phyloP scores from a whole-genome alignment of 2,113 vertebrate genomes.

The Pterocles burchelli region DNA sequence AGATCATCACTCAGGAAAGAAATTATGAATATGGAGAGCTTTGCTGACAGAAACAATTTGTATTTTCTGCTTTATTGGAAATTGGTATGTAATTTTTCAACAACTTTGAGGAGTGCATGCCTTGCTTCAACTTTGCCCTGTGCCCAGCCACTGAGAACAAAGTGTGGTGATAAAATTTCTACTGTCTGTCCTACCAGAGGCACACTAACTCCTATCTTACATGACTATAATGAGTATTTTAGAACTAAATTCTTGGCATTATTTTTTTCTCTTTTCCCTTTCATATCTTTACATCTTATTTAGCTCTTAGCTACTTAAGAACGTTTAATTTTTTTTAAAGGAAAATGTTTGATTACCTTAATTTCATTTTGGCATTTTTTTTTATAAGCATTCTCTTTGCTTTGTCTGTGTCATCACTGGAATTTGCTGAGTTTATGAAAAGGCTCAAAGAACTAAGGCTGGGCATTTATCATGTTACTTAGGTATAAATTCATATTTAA shows the following conservation, averaged over 20 bases:
- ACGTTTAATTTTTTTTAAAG: neutral
- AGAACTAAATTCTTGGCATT: constrained; percentile 66
- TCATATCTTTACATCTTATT: constrained; percentile 60
- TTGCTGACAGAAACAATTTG: constrained; percentile 51
- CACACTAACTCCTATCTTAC: constrained; percentile 64
- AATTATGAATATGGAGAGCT: constrained; percentile 24
- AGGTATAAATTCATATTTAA: neutral
- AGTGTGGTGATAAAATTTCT: constrained; percentile 52
- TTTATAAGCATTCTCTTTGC: constrained; percentile 22
- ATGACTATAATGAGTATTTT: constrained; percentile 60
- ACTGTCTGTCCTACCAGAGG: constrained; percentile 43
- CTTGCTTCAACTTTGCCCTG: constrained; percentile 31
- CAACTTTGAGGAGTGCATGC: constrained; percentile 3
- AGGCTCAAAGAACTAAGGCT: constrained; percentile 18
- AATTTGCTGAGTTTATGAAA: constrained; percentile 69
- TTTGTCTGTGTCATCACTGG: constrained; percentile 42
- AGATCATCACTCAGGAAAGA: constrained; percentile 46
- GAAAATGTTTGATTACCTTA: constrained; percentile 63
- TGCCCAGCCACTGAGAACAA: constrained; percentile 37
- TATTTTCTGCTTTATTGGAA: constrained; percentile 65
- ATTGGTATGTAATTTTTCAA: constrained; percentile 58
- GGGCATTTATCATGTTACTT: neutral
- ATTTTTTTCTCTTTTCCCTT: neutral
- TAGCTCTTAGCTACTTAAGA: constrained; percentile 53
- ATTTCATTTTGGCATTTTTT: constrained; percentile 68